Evolutionary conservation across 2,113 vertebrate genomes (phyloP).

Genomic region (Stictonetta naevosa): DNA sequence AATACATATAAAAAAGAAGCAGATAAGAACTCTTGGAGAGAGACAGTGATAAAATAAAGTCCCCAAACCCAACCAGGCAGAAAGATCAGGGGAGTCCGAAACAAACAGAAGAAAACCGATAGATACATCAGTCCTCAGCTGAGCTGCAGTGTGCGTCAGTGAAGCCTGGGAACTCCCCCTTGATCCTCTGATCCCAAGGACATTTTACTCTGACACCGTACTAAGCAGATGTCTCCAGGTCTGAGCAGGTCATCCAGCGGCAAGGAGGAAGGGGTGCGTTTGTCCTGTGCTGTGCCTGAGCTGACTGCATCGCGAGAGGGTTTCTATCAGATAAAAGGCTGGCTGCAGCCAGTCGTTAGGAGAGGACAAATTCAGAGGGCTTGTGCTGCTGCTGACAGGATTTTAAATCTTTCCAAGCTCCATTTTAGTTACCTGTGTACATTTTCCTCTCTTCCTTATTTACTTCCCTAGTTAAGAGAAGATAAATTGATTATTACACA

Average conservation of each 20-base stretch:
- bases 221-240: neutral
- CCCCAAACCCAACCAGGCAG: neutral
- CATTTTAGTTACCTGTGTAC: neutral
- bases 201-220: neutral
- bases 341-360: neutral
- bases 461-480: neutral
- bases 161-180: neutral
- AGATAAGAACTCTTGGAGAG: neutral
- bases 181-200: neutral
- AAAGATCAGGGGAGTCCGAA: neutral
- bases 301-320: neutral
- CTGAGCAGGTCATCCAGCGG: neutral
- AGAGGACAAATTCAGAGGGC: neutral
- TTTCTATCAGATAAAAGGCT: neutral
- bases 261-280: neutral
- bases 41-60: neutral
- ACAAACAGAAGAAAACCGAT: neutral
- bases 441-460: neutral
- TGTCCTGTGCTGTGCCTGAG: neutral
- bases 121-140: neutral
- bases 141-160: neutral
- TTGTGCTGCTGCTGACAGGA: neutral
- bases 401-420: neutral
- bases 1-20: neutral
- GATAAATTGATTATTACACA: neutral